Conservation (phyloP, 2,797 vertebrate species). For the Girardinus metallicus region DNA sequence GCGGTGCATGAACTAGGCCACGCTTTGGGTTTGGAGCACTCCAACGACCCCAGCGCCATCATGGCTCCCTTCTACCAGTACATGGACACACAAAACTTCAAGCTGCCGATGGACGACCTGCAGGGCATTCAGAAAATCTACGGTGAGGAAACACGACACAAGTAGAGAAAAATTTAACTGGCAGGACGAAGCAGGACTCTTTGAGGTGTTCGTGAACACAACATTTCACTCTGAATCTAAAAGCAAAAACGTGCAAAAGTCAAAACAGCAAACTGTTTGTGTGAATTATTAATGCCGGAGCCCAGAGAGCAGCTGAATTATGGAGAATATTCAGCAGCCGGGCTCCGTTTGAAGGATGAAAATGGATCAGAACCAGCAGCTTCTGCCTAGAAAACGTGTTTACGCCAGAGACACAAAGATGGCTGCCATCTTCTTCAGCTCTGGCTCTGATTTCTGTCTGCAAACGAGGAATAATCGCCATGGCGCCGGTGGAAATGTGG, state of each 20-base stretch:
- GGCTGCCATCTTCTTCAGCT: constrained; percentile 14
- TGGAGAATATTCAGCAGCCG: neutral
- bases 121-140: constrained; percentile 99
- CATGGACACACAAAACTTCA: constrained; percentile 98
- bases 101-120: constrained; percentile 95
- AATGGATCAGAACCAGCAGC: neutral
- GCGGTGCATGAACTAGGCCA: constrained; percentile 96
- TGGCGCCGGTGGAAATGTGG: constrained; percentile 23
- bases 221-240: constrained; percentile 28
- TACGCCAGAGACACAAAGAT: neutral
- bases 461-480: neutral
- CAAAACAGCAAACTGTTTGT: constrained; percentile 9
- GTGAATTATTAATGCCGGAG: constrained; percentile 30
- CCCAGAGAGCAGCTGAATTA: constrained; percentile 7
- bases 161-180: neutral
- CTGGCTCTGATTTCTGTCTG: neutral
- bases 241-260: constrained; percentile 38
- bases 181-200: neutral
- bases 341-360: neutral
- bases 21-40: constrained; percentile 93
- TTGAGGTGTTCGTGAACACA: neutral
- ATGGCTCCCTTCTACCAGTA: constrained; percentile 99
- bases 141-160: constrained; percentile 62
- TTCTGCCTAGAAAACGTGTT: constrained; percentile 17
- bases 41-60: constrained; percentile 95